These are phyloP conservation scores for Atta cephalotes DNA, from an alignment of 1,140 invertebrate genomes.

Conservation along the genomic window DNA sequence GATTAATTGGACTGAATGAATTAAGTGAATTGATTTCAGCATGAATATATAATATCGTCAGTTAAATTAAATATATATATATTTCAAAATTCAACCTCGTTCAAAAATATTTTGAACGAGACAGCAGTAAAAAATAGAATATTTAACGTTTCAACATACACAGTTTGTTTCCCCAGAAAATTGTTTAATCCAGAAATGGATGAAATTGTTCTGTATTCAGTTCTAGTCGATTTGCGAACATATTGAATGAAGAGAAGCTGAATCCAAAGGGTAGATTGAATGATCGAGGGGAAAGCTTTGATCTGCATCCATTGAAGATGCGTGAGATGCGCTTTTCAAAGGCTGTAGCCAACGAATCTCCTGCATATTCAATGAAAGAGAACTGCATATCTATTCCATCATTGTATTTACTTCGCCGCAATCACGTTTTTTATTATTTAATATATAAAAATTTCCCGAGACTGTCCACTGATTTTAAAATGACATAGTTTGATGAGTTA, in stretches of 20 bases:
- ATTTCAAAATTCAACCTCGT: background rate
- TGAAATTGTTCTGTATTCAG: constrained; percentile 21
- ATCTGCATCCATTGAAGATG: constrained; percentile 44
- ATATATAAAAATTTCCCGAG: background rate
- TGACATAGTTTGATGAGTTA: background rate
- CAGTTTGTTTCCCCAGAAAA: background rate
- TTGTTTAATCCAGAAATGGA: constrained; percentile 12
- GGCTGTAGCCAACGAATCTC: constrained; percentile 10
- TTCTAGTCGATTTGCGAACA: constrained; percentile 37
- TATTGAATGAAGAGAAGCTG: constrained; percentile 6
- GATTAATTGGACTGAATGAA: background rate
- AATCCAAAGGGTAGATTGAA: constrained; percentile 39
- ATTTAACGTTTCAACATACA: background rate
- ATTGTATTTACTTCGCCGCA: background rate
- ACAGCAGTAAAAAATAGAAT: background rate
- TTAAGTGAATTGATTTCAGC: background rate
- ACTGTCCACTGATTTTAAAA: background rate
- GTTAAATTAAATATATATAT: background rate
- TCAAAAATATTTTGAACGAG: background rate
- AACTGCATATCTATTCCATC: background rate
- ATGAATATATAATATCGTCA: background rate
- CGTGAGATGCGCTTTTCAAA: constrained; percentile 44
- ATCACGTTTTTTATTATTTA: background rate
- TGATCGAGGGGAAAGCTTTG: constrained; percentile 47
- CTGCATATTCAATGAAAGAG: constrained; percentile 40